A percentile compares a stretch with the other conserved stretches of the same genome.
Conservation (phyloP, 2,888 invertebrate species). For the Philereme transversata region DNA sequence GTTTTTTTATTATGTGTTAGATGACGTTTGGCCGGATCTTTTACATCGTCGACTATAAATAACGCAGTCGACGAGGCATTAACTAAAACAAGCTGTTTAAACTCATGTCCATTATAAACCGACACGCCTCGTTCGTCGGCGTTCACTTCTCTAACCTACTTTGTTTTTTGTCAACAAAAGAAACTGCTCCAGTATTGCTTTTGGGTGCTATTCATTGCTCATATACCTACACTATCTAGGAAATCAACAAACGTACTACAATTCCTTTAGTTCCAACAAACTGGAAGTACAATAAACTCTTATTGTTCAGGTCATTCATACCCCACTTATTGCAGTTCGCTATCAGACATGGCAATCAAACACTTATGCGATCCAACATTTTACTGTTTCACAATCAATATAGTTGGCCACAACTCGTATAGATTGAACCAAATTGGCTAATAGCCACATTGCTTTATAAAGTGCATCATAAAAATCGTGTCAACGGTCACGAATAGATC, state of each 20-base stretch:
- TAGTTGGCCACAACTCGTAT: conserved; percentile 38
- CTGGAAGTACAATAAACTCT: not conserved
- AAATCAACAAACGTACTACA: conserved; percentile 13
- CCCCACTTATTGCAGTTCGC: conserved; percentile 20
- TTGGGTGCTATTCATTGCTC: conserved; percentile 3
- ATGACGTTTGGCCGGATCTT: conserved; percentile 48
- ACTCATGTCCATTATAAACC: conserved; percentile 49
- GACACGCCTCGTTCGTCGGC: conserved; percentile 54
- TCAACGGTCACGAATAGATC: conserved; percentile 44
- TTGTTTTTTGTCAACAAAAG: conserved; percentile 36
- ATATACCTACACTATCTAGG: not conserved
- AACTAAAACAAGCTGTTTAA: conserved; percentile 58
- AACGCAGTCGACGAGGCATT: conserved; percentile 61
- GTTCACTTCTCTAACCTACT: conserved; percentile 34
- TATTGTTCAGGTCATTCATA: conserved; percentile 18
- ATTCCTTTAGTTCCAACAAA: conserved; percentile 32
- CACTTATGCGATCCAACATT: conserved; percentile 30
- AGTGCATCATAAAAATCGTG: conserved; percentile 46
- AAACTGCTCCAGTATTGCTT: conserved; percentile 13
- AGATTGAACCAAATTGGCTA: conserved; percentile 55
- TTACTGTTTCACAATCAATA: conserved; percentile 39
- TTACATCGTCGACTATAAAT: conserved; percentile 59
- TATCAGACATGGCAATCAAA: conserved; percentile 32
- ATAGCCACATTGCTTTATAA: conserved; percentile 46
- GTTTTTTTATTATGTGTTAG: conserved; percentile 24